These are phyloP conservation scores for Onthophagus sagittarius DNA, from an alignment of 2,888 invertebrate species.

Conservation along the genomic window DNA sequence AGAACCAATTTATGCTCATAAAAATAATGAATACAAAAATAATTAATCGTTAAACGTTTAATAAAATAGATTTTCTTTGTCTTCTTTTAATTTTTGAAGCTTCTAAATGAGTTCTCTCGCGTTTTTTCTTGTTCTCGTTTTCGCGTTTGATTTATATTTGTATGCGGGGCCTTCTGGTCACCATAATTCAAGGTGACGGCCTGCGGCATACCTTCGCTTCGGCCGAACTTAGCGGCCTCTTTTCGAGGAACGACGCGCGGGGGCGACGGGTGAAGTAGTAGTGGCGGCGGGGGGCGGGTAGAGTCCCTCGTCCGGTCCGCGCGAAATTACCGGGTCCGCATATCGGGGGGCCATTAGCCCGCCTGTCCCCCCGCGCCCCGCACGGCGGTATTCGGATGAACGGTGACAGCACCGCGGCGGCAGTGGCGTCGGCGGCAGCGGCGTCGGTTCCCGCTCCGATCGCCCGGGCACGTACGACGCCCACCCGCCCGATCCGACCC, in stretches of 20 bases:
- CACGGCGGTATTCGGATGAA: slow-evolving; percentile 23
- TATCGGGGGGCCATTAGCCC: slow-evolving; percentile 15
- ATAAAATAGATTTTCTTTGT: no score
- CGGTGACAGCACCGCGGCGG: slow-evolving; percentile 27
- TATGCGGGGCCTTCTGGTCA: neutral
- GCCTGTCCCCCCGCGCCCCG: slow-evolving; percentile 10
- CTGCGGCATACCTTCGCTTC: neutral
- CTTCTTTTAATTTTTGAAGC: neutral
- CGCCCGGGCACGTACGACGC: slow-evolving; percentile 24
- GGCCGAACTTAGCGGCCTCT: neutral
- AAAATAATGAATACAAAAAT: no score
- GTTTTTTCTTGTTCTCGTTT: neutral
- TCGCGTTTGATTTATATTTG: neutral
- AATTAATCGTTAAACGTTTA: no score
- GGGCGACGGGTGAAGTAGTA: slow-evolving; percentile 14
- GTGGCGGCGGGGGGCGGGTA: slow-evolving; percentile 18
- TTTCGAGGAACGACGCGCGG: slow-evolving; percentile 10
- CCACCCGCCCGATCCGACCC: slow-evolving; percentile 25
- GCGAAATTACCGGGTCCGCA: slow-evolving; percentile 14
- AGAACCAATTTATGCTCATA: no score
- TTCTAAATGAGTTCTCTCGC: neutral
- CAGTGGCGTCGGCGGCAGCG: slow-evolving; percentile 29
- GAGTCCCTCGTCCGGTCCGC: neutral
- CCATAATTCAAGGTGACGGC: slow-evolving; percentile 10
- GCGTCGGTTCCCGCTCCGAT: slow-evolving; percentile 37